Evolutionary conservation across 2,113 vertebrate genomes (phyloP), one percentile per base, ranked within the genome.

Genomic region (Ciconia boyciana): DNA sequence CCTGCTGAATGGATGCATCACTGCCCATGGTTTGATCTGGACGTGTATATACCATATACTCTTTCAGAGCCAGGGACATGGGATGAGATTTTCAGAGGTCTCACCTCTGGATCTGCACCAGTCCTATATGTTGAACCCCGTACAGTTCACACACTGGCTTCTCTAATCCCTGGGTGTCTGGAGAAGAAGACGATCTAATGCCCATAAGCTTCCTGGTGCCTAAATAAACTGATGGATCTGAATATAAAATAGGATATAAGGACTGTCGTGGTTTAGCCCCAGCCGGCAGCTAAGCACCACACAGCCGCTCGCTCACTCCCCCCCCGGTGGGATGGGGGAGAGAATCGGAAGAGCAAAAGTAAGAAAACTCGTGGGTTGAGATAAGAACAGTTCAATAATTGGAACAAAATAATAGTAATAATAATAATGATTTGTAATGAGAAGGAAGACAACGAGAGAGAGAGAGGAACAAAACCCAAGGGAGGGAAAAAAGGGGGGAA

Each of bases 61-160:
- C 7, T 66, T 57, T 39, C n/a, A 71, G n/a, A 71, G 20, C 2
- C 57, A 77, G 16, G 36, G 31, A 49, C 4, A 21, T 2, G 2
- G 4, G 5, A n/a, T 17, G 6, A 70, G 32, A 44, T 71, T 41
- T 55, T 44, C 8, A 68, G 34, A 36, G 28, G 3, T 52, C 16
- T 65, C 26, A 17, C 20, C 14, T n/a, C 44, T 72, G 26, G 48
- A 71, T 66, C 46, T 66, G 20, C 31, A 62, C 6, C 6, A 34
- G 4, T 54, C 5, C 15, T 61, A 16, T 4, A 2, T 51, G 7
- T 10, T 64, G 21, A 61, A 78, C 9, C 0, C 14, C 6, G 2
- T 11, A 36, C 41, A 66, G 5, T 12, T 48, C 18, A 66, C 1
- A 7, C 12, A 44, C 8, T 62, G 61, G 9, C 25, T 72, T 84